phyloP scores from a whole-genome alignment of 2,797 vertebrate genomes.

The Neosilurus hyrtlii region DNA sequence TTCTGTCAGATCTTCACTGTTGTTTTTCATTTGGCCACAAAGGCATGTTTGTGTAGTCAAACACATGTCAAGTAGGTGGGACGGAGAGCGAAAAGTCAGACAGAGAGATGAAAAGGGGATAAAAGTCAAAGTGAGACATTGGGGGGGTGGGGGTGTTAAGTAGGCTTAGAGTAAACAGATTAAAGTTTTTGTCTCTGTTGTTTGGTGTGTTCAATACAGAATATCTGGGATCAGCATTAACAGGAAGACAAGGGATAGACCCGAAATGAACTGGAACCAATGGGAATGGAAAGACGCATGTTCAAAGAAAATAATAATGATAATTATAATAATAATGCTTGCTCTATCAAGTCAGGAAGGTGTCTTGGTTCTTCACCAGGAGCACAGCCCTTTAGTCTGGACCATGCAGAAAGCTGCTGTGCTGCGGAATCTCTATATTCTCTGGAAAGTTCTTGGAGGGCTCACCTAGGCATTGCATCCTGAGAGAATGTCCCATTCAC shows the following conservation, averaged over 20 bases:
- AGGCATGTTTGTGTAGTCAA: slow-evolving; percentile 5
- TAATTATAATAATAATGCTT: no score
- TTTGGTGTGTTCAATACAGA: neutral
- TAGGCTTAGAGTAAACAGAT: neutral
- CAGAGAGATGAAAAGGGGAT: neutral
- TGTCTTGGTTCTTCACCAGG: no score
- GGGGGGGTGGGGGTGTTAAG: neutral
- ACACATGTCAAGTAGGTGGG: neutral
- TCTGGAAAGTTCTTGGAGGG: no score
- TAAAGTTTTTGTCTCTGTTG: neutral
- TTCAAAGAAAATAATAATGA: neutral
- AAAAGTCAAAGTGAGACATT: neutral
- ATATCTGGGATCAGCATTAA: slow-evolving; percentile 19
- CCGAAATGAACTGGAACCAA: neutral
- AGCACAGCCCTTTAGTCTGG: no score
- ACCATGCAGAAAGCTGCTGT: no score
- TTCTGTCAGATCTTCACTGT: neutral
- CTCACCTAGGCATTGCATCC: no score
- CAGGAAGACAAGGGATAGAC: neutral
- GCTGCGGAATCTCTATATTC: no score
- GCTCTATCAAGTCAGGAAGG: no score
- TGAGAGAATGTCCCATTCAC: no score
- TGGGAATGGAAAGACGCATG: neutral
- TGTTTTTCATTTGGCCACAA: slow-evolving; percentile 12
- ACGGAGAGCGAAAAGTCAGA: neutral